These are phyloP conservation scores for Pseudopodoces humilis DNA, from an alignment of 2,113 vertebrate species.

Conservation along the genomic window DNA sequence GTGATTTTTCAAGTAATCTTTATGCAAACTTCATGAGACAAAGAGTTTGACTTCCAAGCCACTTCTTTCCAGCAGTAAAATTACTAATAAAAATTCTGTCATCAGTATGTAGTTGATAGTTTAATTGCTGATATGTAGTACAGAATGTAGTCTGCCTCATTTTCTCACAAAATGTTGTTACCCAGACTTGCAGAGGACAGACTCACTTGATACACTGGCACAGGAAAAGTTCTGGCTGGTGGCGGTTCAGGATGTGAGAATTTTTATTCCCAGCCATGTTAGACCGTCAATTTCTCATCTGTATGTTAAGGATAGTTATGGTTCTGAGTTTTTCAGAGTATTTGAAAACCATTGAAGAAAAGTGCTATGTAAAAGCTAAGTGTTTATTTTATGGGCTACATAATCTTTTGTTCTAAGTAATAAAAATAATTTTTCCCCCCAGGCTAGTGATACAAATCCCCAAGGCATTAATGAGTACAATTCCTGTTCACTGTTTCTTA, in stretches of 20 bases:
- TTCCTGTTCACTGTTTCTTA: not conserved
- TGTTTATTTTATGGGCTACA: constrained; percentile 7
- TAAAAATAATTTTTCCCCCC: not conserved
- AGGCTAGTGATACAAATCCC: not conserved
- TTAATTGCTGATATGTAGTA: not conserved
- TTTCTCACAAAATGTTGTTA: not conserved
- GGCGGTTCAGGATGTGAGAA: not conserved
- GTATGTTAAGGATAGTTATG: not conserved
- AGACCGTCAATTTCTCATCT: not conserved
- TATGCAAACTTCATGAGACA: not conserved
- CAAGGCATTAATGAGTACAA: not conserved
- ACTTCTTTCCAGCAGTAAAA: not conserved
- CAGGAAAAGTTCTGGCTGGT: not conserved
- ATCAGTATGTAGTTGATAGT: not conserved
- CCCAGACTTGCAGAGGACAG: not conserved
- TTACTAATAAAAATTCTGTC: not conserved
- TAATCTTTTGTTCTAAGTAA: constrained; percentile 19
- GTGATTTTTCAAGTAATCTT: not conserved
- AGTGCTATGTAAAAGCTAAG: not conserved
- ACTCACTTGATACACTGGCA: not conserved
- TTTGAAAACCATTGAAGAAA: not conserved
- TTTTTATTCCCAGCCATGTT: not conserved
- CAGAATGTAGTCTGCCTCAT: not conserved
- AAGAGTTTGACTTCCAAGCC: constrained; percentile 10
- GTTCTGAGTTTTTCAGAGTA: not conserved